Conservation (phyloP, 2,888 invertebrate species). For the Periphyllus acericola region DNA sequence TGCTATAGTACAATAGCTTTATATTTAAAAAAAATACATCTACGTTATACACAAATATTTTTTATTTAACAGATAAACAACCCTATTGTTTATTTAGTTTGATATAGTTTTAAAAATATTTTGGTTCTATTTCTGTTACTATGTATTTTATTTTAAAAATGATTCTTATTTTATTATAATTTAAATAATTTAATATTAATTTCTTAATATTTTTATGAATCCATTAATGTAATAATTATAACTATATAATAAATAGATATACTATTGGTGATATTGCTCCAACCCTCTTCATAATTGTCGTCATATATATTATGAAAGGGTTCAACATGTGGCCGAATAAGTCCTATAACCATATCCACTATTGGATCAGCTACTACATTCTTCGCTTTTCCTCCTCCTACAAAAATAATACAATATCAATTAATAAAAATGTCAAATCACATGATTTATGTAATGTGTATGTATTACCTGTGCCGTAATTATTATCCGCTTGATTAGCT, state of each 20-base stretch:
- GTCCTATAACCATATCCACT: neutral
- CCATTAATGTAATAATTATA: neutral
- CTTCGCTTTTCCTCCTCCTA: slow-evolving; percentile 35
- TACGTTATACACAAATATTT: slow-evolving; percentile 1
- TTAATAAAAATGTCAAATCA: neutral
- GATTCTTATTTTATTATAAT: neutral
- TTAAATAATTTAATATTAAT: neutral
- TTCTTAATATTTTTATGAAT: slow-evolving; percentile 8
- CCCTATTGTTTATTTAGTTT: neutral
- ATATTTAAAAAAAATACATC: neutral
- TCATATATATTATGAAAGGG: neutral
- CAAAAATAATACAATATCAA: neutral
- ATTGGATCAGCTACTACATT: neutral
- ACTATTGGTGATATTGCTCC: neutral
- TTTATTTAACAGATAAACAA: slow-evolving; percentile 3
- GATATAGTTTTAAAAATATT: slow-evolving; percentile 8
- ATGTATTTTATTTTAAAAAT: slow-evolving; percentile 1
- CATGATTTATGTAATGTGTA: neutral
- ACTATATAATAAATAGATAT: slow-evolving; percentile 12
- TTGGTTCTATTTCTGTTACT: neutral
- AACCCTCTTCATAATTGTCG: slow-evolving; percentile 17
- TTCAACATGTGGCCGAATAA: slow-evolving; percentile 27
- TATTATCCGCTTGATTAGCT: neutral
- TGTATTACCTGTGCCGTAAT: slow-evolving; percentile 13
- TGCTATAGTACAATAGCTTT: slow-evolving; percentile 1